A percentile compares a stretch with the other conserved stretches of the same genome.
Evolutionary conservation across 2,113 vertebrate species (phyloP).

Genomic region (Corydoras maculifer): DNA sequence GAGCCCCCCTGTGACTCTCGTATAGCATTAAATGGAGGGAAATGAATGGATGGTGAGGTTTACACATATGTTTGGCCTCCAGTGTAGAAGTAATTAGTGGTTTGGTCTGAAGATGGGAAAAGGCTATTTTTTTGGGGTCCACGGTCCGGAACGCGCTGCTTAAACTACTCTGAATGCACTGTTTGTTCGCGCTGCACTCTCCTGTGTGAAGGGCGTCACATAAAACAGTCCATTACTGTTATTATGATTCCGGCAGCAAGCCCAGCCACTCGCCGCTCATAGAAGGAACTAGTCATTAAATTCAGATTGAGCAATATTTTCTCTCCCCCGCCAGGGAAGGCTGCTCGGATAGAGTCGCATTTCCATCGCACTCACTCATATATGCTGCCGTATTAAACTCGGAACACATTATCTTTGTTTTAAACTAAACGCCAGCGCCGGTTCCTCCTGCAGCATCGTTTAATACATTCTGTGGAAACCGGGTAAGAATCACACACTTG

Average conservation of each 20-base stretch:
- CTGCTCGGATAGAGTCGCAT: constrained; percentile 51
- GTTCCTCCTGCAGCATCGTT: too few species aligned
- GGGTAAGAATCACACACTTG: too few species aligned
- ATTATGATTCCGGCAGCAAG: constrained; percentile 54
- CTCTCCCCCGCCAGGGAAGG: constrained; percentile 51
- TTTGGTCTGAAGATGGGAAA: not conserved
- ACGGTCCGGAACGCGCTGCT: constrained; percentile 2
- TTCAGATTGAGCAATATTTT: constrained; percentile 70
- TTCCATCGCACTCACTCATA: constrained; percentile 49
- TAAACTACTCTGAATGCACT: constrained; percentile 37
- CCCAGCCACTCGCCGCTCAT: constrained; percentile 51
- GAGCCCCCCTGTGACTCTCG: too few species aligned
- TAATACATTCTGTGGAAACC: too few species aligned
- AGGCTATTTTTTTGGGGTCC: not conserved
- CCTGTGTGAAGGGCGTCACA: constrained; percentile 53
- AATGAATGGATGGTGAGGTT: too few species aligned
- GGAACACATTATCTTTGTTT: constrained; percentile 15
- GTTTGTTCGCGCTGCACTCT: constrained; percentile 31
- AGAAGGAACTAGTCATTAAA: constrained; percentile 64
- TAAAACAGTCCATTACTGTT: constrained; percentile 65
- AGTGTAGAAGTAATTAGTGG: too few species aligned
- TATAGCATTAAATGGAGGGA: too few species aligned
- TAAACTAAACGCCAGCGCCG: too few species aligned
- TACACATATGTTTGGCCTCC: too few species aligned
- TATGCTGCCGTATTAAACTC: constrained; percentile 58